phyloP scores from a whole-genome alignment of 2,113 vertebrate species.

The Hoplias malabaricus region DNA sequence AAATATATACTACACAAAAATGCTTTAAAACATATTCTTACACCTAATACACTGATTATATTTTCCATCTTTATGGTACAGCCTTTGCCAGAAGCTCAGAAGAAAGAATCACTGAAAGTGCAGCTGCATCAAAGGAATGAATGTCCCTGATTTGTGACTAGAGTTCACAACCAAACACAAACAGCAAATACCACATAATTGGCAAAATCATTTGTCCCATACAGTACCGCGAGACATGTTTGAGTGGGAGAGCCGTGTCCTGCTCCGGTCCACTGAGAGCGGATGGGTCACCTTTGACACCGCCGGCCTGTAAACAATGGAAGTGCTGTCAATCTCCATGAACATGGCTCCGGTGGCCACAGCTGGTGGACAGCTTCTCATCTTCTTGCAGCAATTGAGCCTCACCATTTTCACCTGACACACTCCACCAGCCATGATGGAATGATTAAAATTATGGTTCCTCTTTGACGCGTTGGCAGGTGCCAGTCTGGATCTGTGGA shows the following conservation, averaged over 20 bases:
- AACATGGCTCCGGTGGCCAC: constrained; percentile 36
- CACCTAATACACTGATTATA: too few species aligned
- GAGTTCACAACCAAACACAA: background rate
- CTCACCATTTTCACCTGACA: constrained; percentile 53
- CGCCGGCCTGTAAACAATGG: constrained; percentile 33
- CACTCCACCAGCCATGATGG: constrained; percentile 38
- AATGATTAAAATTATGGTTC: constrained; percentile 39
- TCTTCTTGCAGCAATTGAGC: constrained; percentile 45
- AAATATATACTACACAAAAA: too few species aligned
- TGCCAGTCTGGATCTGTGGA: constrained; percentile 1
- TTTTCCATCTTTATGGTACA: too few species aligned
- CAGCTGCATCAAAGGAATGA: background rate
- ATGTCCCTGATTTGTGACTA: background rate
- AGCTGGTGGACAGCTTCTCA: constrained; percentile 53
- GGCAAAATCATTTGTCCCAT: background rate
- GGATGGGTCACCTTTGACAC: constrained; percentile 28
- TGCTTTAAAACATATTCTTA: too few species aligned
- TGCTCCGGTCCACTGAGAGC: background rate
- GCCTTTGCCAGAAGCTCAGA: too few species aligned
- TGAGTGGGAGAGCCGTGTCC: background rate
- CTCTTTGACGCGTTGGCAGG: constrained; percentile 47
- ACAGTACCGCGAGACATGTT: background rate
- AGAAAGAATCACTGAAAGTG: too few species aligned
- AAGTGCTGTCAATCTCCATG: constrained; percentile 45
- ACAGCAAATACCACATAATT: background rate